These are phyloP conservation scores for Platycnemis pennipes DNA, from an alignment of 2,888 invertebrate genomes.

Conservation along the genomic window DNA sequence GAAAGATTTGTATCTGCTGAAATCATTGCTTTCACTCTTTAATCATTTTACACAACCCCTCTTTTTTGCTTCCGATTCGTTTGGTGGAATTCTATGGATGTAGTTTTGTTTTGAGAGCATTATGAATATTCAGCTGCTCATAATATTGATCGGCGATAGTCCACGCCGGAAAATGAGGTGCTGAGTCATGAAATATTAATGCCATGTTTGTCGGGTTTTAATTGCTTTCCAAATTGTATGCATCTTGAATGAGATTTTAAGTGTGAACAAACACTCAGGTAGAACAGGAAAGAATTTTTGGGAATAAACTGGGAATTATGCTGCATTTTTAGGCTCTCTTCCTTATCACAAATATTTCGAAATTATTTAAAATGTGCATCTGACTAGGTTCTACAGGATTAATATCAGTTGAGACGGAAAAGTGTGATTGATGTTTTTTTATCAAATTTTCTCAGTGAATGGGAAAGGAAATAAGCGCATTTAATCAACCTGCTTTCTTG, in stretches of 20 bases:
- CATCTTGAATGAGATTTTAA: constrained; percentile 11
- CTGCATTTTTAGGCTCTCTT: background rate
- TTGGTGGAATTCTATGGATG: background rate
- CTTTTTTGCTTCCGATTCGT: background rate
- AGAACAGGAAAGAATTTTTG: background rate
- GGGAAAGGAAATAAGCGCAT: too few species aligned
- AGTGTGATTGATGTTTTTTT: too few species aligned
- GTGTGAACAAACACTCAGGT: background rate
- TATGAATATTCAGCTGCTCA: background rate
- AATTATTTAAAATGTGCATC: too few species aligned
- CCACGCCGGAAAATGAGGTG: background rate
- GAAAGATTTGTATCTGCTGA: background rate
- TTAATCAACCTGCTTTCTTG: too few species aligned
- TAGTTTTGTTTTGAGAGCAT: background rate
- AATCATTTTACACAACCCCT: background rate
- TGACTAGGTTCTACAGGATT: too few species aligned
- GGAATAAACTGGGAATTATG: background rate
- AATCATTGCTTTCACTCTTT: background rate
- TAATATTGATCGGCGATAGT: background rate
- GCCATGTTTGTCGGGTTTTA: background rate
- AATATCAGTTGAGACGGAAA: too few species aligned
- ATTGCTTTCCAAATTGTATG: constrained; percentile 2
- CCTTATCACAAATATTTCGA: too few species aligned
- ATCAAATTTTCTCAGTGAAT: too few species aligned
- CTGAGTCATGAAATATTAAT: background rate